Evolutionary conservation across 2,888 invertebrate species (phyloP), one percentile per base, ranked within the genome.

Genomic region (Acanthacorydalis orientalis): DNA sequence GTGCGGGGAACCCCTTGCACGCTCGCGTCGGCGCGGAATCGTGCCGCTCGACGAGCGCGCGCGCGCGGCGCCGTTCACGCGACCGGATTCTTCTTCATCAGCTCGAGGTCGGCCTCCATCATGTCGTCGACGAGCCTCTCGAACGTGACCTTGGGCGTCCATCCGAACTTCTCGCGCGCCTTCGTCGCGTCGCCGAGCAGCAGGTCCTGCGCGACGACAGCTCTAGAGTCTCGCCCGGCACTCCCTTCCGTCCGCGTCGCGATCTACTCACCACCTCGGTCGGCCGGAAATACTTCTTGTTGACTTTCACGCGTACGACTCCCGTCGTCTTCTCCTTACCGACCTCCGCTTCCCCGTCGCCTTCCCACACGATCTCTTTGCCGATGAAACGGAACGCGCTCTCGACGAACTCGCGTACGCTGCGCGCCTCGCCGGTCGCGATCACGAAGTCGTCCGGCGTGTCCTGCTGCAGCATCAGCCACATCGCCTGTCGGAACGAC

Each of bases 401-500:
- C 65, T 92, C 92, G 0, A 98, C 92, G 70, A 99, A 99, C 67
- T 97, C 92, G 10, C 90, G 73, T 0, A 98, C 97, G 63, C 90
- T 95, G 67, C 93, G 93, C 11, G 84, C 78, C 64, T 91, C 87
- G 0, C 95, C 95, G 0, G 95, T 95, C 6, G 98, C 93, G 56
- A 99, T 91, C 6, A 99, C 97, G 70, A 84, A 97, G 69, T 99
- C 98, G 46, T 95, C 88, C 0, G 98, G 87, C 34, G 69, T 65
- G 0, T 90, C 80, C 60, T 86, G 84, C 64, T 99, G 98, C 12
- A 99, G 73, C 91, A 99, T 99, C 63, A 93, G 68, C 96, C 97
- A 99, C 98, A 99, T 99, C 1, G 96, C 98, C 84, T 90, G 61
- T 47, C 46, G 15, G 45, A 31, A 43, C 56, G 49, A 38, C n/a